Conservation (phyloP, 2,888 invertebrate genomes). For the Acleris emargana region DNA sequence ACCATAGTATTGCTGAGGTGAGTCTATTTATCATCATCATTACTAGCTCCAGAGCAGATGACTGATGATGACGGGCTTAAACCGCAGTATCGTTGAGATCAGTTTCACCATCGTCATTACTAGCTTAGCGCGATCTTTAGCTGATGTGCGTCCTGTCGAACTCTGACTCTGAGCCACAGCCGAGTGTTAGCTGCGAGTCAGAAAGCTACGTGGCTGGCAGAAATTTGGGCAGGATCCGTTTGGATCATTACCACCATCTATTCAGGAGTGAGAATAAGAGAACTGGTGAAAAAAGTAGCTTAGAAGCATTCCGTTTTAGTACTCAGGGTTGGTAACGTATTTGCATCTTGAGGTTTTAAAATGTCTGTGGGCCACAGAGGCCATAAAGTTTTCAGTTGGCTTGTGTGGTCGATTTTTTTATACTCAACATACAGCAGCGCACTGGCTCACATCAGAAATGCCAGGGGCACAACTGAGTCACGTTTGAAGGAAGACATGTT, state of each 20-base stretch:
- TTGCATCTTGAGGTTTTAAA: neutral
- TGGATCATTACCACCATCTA: no score
- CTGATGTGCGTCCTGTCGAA: conserved; percentile 92
- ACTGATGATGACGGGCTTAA: conserved; percentile 86
- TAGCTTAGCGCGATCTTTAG: conserved; percentile 89
- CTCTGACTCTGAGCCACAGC: conserved; percentile 92
- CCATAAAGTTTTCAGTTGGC: no score
- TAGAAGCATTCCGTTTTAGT: no score
- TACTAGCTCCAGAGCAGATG: conserved; percentile 55
- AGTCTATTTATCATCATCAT: neutral
- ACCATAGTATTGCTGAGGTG: conserved; percentile 86
- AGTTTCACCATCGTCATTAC: neutral
- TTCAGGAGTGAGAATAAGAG: no score
- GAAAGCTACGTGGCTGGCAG: conserved; percentile 42
- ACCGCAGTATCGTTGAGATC: conserved; percentile 84
- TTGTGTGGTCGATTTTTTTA: no score
- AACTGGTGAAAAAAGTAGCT: no score
- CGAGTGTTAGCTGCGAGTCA: conserved; percentile 89
- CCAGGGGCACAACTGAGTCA: no score
- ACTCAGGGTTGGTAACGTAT: neutral
- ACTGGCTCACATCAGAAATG: no score
- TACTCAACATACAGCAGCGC: no score
- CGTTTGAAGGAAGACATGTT: no score
- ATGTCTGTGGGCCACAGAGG: no score
- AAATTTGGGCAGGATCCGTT: no score